Evolutionary conservation across 2,797 vertebrate species (phyloP), one percentile per base, ranked within the genome.

Genomic region (Danio tinwini): DNA sequence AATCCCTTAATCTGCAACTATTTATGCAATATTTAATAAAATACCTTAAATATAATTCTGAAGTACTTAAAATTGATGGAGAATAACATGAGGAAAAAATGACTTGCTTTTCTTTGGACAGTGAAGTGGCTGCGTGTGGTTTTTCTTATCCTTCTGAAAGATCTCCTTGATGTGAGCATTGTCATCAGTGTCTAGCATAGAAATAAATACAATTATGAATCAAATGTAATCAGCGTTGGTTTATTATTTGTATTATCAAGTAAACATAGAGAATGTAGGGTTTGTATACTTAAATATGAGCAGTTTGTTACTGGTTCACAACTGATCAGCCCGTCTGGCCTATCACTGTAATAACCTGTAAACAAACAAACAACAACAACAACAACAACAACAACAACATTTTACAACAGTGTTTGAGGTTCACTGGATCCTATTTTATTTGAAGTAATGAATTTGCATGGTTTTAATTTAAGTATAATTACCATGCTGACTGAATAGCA

Each of bases 31-130:
- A 59, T 59, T 59, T 59, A 6, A 7, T 37, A 29, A n/a, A 29
- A 29, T 1, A 29, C 29, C 1, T 29, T 29, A 29, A 29, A 29
- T 29, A 13, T 2, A 0, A 52, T 5, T 42, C 5, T 53, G n/a
- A 7, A 4, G 3, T 17, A 8, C 6, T 53, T 53, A 53, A 53
- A 7, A 17, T 10, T 69, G 5, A 29, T 29, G 21, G 11, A 29
- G 12, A 58, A 12, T 10, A 37, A 40, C 4, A 17, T 17, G 0
- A 39, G 10, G n/a, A 50, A 40, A 53, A n/a, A 19, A 13, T 5
- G 10, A 70, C 50, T 70, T 70, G 67, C 67, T 40, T 70, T 53
- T 70, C 53, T 19, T 52, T 2, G 37, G 16, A 70, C 67, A 70
- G 50, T 70, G 50, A 12, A 13, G 37, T 19, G n/a, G 3, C 13